Evolutionary conservation across 2,888 invertebrate species (phyloP).

Genomic region (Chromoteleia sp.): DNA sequence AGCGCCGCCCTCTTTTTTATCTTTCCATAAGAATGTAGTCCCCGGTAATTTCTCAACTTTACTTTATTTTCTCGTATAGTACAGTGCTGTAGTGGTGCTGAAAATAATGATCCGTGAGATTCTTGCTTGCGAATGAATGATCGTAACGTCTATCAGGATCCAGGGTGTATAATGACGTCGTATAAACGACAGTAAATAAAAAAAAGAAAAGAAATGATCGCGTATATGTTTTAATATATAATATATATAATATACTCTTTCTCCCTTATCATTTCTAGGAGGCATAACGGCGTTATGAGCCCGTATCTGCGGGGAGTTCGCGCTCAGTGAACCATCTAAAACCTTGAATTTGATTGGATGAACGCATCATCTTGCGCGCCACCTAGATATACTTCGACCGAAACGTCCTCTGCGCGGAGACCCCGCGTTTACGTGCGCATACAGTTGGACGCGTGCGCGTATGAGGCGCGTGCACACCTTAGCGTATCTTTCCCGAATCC

Average conservation of each 20-base stretch:
- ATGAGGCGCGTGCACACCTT: slow-evolving; percentile 50
- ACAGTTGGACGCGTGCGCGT: slow-evolving; percentile 41
- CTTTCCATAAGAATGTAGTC: slow-evolving; percentile 35
- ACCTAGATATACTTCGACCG: neutral
- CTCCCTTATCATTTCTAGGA: slow-evolving; percentile 55
- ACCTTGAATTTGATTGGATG: neutral
- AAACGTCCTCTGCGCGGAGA: slow-evolving; percentile 9
- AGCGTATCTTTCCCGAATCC: slow-evolving; percentile 35
- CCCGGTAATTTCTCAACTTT: slow-evolving; percentile 54
- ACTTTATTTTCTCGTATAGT: slow-evolving; percentile 43
- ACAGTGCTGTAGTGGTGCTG: slow-evolving; percentile 41
- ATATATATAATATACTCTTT: slow-evolving; percentile 62
- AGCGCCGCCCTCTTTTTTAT: slow-evolving; percentile 21
- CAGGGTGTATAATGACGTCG: slow-evolving; percentile 12
- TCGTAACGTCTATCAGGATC: slow-evolving; percentile 38
- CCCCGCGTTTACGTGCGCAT: slow-evolving; percentile 34
- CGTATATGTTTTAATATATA: slow-evolving; percentile 41
- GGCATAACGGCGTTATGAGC: slow-evolving; percentile 55
- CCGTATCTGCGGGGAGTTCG: slow-evolving; percentile 18
- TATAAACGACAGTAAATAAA: slow-evolving; percentile 17
- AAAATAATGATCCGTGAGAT: slow-evolving; percentile 53
- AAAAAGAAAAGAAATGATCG: slow-evolving; percentile 15
- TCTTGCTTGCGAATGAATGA: slow-evolving; percentile 44
- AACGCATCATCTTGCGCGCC: neutral
- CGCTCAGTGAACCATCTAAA: neutral